Base-by-base conservation (phyloP, 1,140 invertebrate genomes). In the Venturia canescens region DNA sequence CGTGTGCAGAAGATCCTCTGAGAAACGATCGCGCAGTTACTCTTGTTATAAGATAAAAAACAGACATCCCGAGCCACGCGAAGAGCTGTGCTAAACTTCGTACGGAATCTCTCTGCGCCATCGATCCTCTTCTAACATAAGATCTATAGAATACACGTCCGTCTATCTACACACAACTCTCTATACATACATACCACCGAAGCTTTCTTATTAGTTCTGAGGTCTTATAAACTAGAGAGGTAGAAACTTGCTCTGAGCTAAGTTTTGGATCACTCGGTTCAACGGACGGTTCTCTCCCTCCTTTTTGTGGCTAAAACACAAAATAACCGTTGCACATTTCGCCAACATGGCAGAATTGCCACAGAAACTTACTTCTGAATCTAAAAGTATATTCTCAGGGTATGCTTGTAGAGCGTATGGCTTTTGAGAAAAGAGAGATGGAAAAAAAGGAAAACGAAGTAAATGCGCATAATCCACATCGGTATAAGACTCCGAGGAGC, bases 171-270 rank as follows among this genome's bases (percentile, higher is more conserved):
- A 63, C 21, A 63, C 60, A 63, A 3, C 9, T 63, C 9, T 63
- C n/a, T 18, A 63, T 63, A 63, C 27, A 63, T 63, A 27, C 27
- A 21, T 26, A 27, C 23, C 27, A 6, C n/a, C 9, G 6, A 26
- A 63, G 23, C 60, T 27, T 26, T 63, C 60, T 63, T 23, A 31
- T 63, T 23, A 31, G 26, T 69, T 69, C 66, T 69, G 66, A 9
- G 66, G 66, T 69, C 66, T 69, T 69, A 69, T 69, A 69, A 69
- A 31, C 66, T 69, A 69, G 16, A 69, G 66, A 69, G 66, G 66
- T 69, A 31, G 66, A 69, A 69, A 69, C 66, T 69, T 31, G 29
- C 16, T 31, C 27, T 9, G 15, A 69, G 66, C 66, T 29, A 69
- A 69, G 66, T 69, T 69, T 69, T 9, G 29, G 66, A 69, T 69